Evolutionary conservation across 2,888 invertebrate species (phyloP).

Genomic region (Lutraria lutraria): DNA sequence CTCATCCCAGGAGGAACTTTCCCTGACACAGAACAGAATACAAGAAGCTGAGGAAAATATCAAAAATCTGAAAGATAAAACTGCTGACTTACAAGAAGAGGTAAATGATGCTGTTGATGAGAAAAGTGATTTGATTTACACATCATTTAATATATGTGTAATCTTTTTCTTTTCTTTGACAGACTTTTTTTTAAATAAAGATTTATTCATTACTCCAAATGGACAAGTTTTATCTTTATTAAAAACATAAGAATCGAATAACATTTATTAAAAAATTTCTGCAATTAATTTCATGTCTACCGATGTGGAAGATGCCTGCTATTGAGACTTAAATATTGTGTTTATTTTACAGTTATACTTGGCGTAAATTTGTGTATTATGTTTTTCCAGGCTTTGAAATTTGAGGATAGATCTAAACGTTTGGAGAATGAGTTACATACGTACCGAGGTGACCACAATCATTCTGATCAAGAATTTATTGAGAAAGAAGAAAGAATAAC

Average conservation of each 20-base stretch:
- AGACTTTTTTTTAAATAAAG: no score
- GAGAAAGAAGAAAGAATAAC: conserved; percentile 83
- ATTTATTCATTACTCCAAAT: no score
- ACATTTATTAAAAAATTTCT: neutral
- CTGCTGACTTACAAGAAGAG: conserved; percentile 81
- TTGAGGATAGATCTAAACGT: conserved; percentile 81
- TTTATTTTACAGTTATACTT: no score
- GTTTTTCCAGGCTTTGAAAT: conserved; percentile 75
- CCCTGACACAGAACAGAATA: conserved; percentile 78
- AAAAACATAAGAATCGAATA: neutral
- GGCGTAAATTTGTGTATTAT: no score
- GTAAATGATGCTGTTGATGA: conserved; percentile 63
- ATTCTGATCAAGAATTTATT: conserved; percentile 82
- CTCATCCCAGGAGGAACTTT: conserved; percentile 82
- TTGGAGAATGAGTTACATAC: conserved; percentile 81
- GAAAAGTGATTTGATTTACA: neutral
- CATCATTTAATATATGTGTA: no score
- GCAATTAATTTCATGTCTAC: no score
- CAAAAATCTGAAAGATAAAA: conserved; percentile 78
- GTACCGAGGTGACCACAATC: conserved; percentile 83
- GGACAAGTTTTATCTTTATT: no score
- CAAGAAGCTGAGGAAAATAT: conserved; percentile 81
- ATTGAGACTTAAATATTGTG: no score
- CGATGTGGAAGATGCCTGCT: no score
- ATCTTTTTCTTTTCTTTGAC: no score